Evolutionary conservation across 2,113 vertebrate genomes (phyloP).

Genomic region (Chroicocephalus ridibundus): DNA sequence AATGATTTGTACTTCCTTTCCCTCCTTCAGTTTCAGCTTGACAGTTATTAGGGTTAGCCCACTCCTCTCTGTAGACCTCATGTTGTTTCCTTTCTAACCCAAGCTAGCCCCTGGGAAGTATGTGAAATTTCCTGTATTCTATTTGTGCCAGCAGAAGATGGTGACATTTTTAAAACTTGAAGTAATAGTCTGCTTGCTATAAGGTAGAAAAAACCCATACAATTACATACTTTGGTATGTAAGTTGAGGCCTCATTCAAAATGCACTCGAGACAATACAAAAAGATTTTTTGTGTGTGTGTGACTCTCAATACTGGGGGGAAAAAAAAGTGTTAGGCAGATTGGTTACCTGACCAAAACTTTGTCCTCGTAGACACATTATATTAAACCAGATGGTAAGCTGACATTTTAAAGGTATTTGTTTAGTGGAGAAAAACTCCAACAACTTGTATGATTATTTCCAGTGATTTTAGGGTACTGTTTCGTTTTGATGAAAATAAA

Average conservation of each 20-base stretch:
- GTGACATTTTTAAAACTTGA: background rate
- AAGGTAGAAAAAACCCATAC: background rate
- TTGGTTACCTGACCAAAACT: background rate
- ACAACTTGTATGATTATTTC: background rate
- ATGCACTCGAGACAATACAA: background rate
- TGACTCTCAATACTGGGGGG: rapidly evolving
- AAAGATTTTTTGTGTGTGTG: background rate
- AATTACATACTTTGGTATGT: background rate
- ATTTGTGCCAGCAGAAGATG: background rate
- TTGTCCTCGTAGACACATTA: rapidly evolving
- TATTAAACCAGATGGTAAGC: background rate
- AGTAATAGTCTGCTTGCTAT: background rate
- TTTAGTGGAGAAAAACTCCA: background rate
- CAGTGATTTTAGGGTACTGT: background rate
- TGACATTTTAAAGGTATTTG: background rate
- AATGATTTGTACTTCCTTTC: background rate
- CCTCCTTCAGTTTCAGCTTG: background rate
- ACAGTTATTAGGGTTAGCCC: background rate
- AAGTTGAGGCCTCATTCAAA: background rate
- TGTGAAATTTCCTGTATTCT: background rate
- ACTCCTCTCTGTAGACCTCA: background rate
- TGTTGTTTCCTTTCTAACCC: background rate
- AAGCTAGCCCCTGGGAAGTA: background rate
- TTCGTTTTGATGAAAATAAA: background rate
- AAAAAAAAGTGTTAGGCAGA: background rate